Percentiles rank a stretch among this genome's conserved stretches.
Evolutionary conservation across 1,140 invertebrate species (phyloP).

Genomic region (Ceratoteleas bidentatus): DNA sequence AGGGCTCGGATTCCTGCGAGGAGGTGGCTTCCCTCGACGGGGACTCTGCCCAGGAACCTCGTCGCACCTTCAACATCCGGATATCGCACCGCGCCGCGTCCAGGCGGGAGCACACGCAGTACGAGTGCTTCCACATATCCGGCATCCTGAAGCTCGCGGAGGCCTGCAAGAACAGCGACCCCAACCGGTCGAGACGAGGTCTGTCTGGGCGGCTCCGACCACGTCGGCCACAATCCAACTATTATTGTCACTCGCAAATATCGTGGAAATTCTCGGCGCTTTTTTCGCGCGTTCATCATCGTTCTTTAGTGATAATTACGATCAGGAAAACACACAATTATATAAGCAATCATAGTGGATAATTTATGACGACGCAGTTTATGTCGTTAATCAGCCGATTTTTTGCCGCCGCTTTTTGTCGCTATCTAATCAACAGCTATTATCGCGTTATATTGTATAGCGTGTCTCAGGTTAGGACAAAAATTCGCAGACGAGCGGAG

Average conservation of each 20-base stretch:
- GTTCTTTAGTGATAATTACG: slow-evolving; percentile 45
- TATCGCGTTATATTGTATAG: slow-evolving; percentile 31
- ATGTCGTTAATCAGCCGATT: slow-evolving; percentile 40
- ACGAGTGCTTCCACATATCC: slow-evolving; percentile 82
- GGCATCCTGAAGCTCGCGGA: slow-evolving; percentile 80
- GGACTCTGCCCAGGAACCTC: slow-evolving; percentile 71
- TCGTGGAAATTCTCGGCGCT: slow-evolving; percentile 27
- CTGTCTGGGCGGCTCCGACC: neutral
- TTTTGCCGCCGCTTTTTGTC: slow-evolving; percentile 38
- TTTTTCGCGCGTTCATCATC: slow-evolving; percentile 10
- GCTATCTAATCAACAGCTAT: slow-evolving; percentile 38
- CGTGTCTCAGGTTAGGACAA: slow-evolving; percentile 46
- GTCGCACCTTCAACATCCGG: slow-evolving; percentile 83
- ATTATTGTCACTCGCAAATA: slow-evolving; percentile 16
- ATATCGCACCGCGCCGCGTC: slow-evolving; percentile 81
- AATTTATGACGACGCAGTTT: slow-evolving; percentile 50
- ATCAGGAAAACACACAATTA: slow-evolving; percentile 46
- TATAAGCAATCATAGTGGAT: slow-evolving; percentile 42
- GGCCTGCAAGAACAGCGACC: slow-evolving; percentile 63
- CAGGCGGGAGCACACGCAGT: slow-evolving; percentile 81
- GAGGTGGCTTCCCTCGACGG: slow-evolving; percentile 72
- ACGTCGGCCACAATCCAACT: neutral
- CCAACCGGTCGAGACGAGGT: slow-evolving; percentile 66
- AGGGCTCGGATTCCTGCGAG: slow-evolving; percentile 72
- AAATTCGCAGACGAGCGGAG: neutral